phyloP scores from a whole-genome alignment of 92 coral and sea anemone genomes.

The Bergia puertoricense region DNA sequence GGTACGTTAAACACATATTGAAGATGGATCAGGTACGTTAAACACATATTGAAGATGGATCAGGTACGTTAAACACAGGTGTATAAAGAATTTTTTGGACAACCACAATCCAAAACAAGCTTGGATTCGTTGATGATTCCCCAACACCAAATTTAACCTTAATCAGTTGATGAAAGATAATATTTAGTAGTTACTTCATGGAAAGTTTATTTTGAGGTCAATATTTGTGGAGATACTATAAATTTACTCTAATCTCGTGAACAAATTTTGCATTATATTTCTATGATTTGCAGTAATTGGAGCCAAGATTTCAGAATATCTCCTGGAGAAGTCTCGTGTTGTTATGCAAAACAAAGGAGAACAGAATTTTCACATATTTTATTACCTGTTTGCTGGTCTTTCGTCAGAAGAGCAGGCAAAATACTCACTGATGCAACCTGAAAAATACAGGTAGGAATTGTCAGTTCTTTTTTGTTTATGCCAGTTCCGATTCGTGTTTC shows the following conservation, averaged over 20 bases:
- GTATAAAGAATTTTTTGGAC: not conserved
- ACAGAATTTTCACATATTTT: slow-evolving; percentile 85
- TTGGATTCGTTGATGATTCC: not conserved
- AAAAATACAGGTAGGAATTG: slow-evolving; percentile 66
- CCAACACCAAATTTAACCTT: not conserved
- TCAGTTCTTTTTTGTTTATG: too few species aligned
- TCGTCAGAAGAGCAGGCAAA: slow-evolving; percentile 71
- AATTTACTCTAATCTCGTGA: not conserved
- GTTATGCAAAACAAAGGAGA: slow-evolving; percentile 75
- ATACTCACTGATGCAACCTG: slow-evolving; percentile 71
- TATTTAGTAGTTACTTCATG: not conserved
- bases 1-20: too few species aligned
- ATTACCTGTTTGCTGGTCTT: slow-evolving; percentile 82
- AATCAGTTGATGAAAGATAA: too few species aligned
- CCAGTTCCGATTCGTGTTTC: too few species aligned
- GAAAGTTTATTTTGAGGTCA: not conserved
- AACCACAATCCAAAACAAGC: not conserved
- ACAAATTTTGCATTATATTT: not conserved
- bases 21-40: too few species aligned
- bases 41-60: too few species aligned
- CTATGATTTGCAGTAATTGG: slow-evolving; percentile 64
- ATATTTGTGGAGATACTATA: not conserved
- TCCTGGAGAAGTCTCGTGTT: slow-evolving; percentile 84
- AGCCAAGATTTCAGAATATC: slow-evolving; percentile 90
- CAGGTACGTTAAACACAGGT: too few species aligned